Conservation (phyloP, 2,888 invertebrate species). For the Acheta domesticus region DNA sequence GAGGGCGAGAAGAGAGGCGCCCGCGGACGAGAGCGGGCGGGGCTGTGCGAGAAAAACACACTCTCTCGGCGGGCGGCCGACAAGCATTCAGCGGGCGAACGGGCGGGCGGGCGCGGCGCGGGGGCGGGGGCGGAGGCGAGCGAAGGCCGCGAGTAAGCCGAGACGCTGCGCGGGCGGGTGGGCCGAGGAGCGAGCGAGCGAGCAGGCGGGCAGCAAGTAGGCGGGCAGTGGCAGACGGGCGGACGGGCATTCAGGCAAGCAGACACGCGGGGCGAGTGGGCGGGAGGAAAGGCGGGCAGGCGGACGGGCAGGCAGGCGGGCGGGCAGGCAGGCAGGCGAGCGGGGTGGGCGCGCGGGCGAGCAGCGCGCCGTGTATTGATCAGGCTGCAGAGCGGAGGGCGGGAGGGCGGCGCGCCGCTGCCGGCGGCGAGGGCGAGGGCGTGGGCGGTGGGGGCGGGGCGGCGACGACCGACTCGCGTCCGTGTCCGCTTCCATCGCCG, state of each 20-base stretch:
- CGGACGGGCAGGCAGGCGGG: background rate
- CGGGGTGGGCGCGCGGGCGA: conserved; percentile 4
- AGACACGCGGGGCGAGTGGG: background rate
- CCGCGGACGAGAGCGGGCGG: background rate
- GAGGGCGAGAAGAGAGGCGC: background rate
- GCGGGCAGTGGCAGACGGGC: background rate
- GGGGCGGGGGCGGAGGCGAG: background rate
- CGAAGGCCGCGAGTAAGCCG: background rate
- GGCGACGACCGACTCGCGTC: background rate
- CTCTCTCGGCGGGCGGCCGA: background rate
- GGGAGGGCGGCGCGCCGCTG: background rate
- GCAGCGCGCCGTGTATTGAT: background rate
- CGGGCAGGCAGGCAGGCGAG: background rate
- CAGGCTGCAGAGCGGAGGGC: conserved; percentile 2
- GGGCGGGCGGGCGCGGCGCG: background rate
- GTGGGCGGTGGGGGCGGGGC: background rate
- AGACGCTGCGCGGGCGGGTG: background rate
- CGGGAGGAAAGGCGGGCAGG: background rate
- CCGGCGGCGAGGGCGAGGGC: background rate
- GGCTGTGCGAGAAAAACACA: background rate
- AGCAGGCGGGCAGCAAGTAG: background rate
- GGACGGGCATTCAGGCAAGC: background rate
- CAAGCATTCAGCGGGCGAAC: background rate
- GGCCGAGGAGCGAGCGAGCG: background rate
- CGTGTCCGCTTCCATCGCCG: background rate